Percentiles rank a stretch among this genome's conserved stretches.
Evolutionary conservation across 2,888 invertebrate species (phyloP).

Genomic region (Torymus texanus): DNA sequence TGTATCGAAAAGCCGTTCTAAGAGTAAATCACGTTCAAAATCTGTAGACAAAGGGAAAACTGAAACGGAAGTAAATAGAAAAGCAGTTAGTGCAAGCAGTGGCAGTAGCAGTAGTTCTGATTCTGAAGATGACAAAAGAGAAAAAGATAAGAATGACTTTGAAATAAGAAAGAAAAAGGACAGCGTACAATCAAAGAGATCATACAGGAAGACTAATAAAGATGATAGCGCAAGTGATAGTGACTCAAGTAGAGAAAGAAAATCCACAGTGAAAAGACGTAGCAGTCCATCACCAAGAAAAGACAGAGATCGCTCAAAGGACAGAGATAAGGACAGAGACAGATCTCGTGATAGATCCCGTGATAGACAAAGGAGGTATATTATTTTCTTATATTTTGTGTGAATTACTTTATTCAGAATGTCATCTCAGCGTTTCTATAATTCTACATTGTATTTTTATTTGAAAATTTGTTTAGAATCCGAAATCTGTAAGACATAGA

Average conservation of each 20-base stretch:
- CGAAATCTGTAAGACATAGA: too few species aligned
- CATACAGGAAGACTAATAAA: slow-evolving; percentile 88
- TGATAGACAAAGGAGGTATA: slow-evolving; percentile 71
- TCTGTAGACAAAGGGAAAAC: slow-evolving; percentile 69
- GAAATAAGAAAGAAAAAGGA: slow-evolving; percentile 86
- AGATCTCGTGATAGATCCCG: slow-evolving; percentile 73
- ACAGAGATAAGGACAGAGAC: slow-evolving; percentile 73
- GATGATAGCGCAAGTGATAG: slow-evolving; percentile 83
- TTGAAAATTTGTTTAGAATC: too few species aligned
- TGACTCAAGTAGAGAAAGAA: slow-evolving; percentile 78
- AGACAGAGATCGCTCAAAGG: slow-evolving; percentile 72
- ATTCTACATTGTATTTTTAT: too few species aligned
- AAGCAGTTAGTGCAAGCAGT: slow-evolving; percentile 64
- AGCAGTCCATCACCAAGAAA: slow-evolving; percentile 70
- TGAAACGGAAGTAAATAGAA: slow-evolving; percentile 63
- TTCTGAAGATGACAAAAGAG: slow-evolving; percentile 68
- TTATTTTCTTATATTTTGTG: neutral
- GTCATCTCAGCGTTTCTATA: too few species aligned
- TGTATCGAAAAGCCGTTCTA: slow-evolving; percentile 70
- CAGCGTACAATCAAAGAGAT: slow-evolving; percentile 90
- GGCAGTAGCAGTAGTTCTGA: slow-evolving; percentile 66
- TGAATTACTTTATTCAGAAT: too few species aligned
- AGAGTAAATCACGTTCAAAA: slow-evolving; percentile 68
- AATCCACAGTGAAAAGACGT: slow-evolving; percentile 70
- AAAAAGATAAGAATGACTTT: slow-evolving; percentile 78